These are phyloP conservation scores for Cantharis rustica DNA, from an alignment of 2,888 invertebrate genomes.

Conservation along the genomic window DNA sequence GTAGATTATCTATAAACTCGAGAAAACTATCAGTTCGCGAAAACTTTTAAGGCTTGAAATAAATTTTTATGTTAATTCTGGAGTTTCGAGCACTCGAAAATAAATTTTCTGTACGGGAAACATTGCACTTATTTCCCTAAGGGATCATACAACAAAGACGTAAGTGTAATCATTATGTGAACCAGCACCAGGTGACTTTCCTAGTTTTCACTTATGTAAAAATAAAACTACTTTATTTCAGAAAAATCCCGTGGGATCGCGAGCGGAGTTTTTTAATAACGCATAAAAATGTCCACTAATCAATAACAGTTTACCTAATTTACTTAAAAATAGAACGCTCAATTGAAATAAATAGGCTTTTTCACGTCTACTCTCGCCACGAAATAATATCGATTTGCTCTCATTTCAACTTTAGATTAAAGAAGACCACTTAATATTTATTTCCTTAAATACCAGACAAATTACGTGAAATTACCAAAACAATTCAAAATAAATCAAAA, in stretches of 20 bases:
- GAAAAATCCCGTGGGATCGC: not conserved
- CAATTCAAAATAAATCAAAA: no score
- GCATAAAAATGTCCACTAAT: not conserved
- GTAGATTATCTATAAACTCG: not conserved
- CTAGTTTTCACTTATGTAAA: not conserved
- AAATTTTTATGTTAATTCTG: not conserved
- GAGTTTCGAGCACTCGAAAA: not conserved
- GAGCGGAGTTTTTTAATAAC: not conserved
- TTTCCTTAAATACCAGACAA: not conserved
- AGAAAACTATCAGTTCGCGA: no score
- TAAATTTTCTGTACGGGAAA: not conserved
- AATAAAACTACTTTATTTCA: not conserved
- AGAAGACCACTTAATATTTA: not conserved
- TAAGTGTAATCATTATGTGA: not conserved
- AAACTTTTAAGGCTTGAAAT: not conserved
- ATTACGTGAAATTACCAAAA: not conserved
- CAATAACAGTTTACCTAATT: not conserved
- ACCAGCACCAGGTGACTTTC: not conserved
- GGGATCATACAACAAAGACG: not conserved
- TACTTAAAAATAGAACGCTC: not conserved
- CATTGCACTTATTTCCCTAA: not conserved
- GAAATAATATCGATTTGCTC: not conserved
- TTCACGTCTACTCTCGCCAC: not conserved
- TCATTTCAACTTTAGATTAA: not conserved
- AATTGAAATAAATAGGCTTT: not conserved